Conservation (phyloP, 2,797 vertebrate genomes). For the Delichon dasypus region DNA sequence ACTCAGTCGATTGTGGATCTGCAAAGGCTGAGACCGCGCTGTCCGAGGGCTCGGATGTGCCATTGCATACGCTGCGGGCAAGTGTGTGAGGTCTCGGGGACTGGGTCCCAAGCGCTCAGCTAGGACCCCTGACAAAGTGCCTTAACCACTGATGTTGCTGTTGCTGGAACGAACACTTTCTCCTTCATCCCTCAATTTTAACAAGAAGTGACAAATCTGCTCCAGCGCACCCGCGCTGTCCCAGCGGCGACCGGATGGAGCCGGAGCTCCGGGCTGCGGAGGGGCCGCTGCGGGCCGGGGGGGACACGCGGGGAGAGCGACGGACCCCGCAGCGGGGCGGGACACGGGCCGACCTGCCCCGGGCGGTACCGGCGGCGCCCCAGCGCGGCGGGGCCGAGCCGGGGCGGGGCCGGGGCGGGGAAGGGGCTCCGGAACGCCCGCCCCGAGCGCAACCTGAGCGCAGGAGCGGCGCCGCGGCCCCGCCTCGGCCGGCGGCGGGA, state of each 20-base stretch:
- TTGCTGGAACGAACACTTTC: not conserved
- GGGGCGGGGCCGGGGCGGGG: not conserved
- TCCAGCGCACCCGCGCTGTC: not conserved
- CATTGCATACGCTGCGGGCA: not conserved
- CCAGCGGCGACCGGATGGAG: not conserved
- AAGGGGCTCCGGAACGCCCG: not conserved
- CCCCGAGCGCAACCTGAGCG: constrained; percentile 15
- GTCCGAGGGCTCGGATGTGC: rapidly evolving
- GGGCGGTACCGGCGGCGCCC: not conserved
- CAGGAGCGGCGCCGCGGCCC: not conserved
- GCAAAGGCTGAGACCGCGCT: not conserved
- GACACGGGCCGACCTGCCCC: rapidly evolving
- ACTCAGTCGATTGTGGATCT: not conserved
- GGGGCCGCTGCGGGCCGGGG: not conserved
- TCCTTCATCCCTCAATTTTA: not conserved
- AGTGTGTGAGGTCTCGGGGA: rapidly evolving
- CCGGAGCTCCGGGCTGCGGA: not conserved
- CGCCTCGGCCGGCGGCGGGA: not conserved
- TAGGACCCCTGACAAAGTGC: not conserved
- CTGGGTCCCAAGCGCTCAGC: not conserved
- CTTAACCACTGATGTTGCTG: not conserved
- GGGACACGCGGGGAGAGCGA: not conserved
- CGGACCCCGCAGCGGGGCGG: not conserved
- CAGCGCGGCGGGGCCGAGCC: not conserved
- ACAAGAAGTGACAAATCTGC: not conserved